A percentile compares a stretch with the other conserved stretches of the same genome.
phyloP scores from a whole-genome alignment of 2,888 invertebrate species.

The Diarsia rubi region DNA sequence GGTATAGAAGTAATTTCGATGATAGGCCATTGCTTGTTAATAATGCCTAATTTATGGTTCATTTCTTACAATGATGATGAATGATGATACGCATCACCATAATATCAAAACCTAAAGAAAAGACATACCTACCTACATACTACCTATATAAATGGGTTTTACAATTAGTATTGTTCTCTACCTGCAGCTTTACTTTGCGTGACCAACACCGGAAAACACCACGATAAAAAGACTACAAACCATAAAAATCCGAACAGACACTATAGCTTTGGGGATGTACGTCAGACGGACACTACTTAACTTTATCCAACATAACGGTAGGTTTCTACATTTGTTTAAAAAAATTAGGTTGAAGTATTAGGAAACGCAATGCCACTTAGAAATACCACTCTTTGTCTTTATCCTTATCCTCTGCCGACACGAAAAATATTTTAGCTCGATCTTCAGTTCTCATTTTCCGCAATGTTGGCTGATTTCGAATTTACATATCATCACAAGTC shows the following conservation, averaged over 20 bases:
- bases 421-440: neutral
- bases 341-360: neutral
- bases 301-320: neutral
- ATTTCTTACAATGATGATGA: neutral
- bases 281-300: neutral
- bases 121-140: neutral
- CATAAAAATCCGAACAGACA: constrained; percentile 8
- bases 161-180: constrained; percentile 5
- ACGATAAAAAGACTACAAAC: constrained; percentile 4
- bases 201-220: constrained; percentile 7
- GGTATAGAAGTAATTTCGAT: neutral
- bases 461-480: neutral
- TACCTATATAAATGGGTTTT: constrained; percentile 1
- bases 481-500: neutral
- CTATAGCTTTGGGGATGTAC: neutral
- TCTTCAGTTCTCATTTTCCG: neutral
- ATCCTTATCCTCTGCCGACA: neutral
- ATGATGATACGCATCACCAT: too few relatives aligned
- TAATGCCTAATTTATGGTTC: neutral
- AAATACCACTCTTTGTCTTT: constrained; percentile 8
- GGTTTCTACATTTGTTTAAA: constrained; percentile 3
- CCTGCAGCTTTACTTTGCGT: neutral
- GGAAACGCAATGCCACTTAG: constrained; percentile 4
- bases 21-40: neutral
- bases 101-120: neutral